Conservation (phyloP, 2,113 vertebrate genomes). For the Plectropomus leopardus region DNA sequence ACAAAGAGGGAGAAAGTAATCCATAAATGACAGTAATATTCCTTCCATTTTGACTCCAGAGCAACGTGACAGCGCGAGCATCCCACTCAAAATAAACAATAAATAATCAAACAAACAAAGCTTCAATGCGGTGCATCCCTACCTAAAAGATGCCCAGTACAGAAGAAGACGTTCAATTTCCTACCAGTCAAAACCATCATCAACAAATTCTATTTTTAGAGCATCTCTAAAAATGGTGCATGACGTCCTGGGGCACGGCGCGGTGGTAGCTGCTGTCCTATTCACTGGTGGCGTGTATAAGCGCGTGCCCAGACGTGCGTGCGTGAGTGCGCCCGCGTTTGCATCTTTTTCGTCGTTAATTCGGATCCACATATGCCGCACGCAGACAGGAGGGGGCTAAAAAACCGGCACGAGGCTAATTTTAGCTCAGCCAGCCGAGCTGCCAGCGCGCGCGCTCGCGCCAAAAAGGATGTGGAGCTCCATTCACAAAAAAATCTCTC, state of each 20-base stretch:
- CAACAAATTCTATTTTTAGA: conserved; percentile 79
- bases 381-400: background rate
- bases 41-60: conserved; percentile 28
- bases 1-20: background rate
- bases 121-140: background rate
- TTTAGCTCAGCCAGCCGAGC: conserved; percentile 65
- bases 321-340: background rate
- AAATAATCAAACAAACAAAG: background rate
- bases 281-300: conserved; percentile 54
- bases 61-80: conserved; percentile 1
- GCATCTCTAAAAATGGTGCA: conserved; percentile 80
- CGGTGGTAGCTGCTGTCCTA: conserved; percentile 56
- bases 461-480: conserved; percentile 62
- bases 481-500: conserved; percentile 79
- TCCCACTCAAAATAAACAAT: background rate
- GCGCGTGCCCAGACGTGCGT: conserved; percentile 41
- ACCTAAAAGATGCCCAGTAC: conserved; percentile 37
- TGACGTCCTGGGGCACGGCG: conserved; percentile 74
- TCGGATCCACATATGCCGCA: conserved; percentile 22
- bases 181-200: conserved; percentile 55
- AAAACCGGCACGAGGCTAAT: conserved; percentile 57
- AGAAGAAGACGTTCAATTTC: background rate
- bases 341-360: background rate
- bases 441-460: conserved; percentile 35
- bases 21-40: background rate